These are phyloP conservation scores for Spinus olivaceus DNA, from an alignment of 2,797 vertebrate genomes.

Conservation along the genomic window DNA sequence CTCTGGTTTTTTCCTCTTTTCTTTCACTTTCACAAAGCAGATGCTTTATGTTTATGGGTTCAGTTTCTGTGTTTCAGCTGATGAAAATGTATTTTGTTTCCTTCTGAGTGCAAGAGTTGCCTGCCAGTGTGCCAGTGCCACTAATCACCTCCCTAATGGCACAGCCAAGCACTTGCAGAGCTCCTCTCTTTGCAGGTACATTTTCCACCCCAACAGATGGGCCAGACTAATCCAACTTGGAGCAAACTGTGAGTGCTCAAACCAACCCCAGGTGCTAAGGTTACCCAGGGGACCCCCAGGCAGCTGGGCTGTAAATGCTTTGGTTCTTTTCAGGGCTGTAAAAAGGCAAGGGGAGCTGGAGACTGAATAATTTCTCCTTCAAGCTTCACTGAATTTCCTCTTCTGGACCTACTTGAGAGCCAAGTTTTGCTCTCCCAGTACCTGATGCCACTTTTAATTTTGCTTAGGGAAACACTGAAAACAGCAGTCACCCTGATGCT, in stretches of 20 bases:
- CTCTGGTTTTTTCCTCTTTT: not conserved
- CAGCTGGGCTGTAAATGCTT: not conserved
- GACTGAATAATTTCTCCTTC: not conserved
- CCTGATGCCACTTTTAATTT: not conserved
- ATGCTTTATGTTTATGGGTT: constrained; percentile 25
- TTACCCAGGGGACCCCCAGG: not conserved
- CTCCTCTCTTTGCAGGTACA: not conserved
- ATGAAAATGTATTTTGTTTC: constrained; percentile 18
- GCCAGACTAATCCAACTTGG: not conserved
- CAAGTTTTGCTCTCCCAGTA: not conserved
- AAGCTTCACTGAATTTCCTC: not conserved
- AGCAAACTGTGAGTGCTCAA: not conserved
- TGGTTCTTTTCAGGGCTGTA: not conserved
- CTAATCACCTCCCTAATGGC: not conserved
- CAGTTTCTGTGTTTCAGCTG: not conserved
- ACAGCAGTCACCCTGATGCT: not conserved
- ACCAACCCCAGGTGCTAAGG: not conserved
- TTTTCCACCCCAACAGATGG: not conserved
- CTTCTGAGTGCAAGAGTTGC: not conserved
- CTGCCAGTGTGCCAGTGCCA: not conserved
- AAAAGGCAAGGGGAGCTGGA: not conserved
- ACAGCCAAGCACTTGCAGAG: not conserved
- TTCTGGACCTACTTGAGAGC: not conserved
- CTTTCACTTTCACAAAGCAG: not conserved
- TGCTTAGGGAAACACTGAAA: not conserved